Evolutionary conservation across 2,797 vertebrate species (phyloP).

Genomic region (Psittacula derbiana): DNA sequence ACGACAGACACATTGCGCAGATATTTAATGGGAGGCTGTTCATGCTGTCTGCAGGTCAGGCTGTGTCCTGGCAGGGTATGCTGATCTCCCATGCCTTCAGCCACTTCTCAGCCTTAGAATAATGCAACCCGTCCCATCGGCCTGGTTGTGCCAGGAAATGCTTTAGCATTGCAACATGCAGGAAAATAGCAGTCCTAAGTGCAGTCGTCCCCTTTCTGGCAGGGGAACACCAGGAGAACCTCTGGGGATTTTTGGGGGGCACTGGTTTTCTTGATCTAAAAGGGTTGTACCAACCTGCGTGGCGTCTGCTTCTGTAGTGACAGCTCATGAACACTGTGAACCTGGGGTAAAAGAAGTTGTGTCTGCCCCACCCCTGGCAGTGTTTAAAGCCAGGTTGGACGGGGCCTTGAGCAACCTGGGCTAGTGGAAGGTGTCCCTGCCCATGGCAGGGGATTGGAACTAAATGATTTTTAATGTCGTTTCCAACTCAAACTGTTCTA

Average conservation of each 20-base stretch:
- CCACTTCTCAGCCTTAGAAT: accelerated
- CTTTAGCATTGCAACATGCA: accelerated
- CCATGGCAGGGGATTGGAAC: neutral
- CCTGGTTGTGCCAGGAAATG: neutral
- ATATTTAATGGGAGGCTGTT: neutral
- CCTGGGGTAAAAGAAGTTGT: neutral
- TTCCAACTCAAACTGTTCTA: neutral
- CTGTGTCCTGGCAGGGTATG: neutral
- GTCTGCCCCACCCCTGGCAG: neutral
- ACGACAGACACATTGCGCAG: neutral
- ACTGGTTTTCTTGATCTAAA: neutral
- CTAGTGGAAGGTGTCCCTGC: neutral
- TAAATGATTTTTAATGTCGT: neutral
- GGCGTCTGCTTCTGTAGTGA: neutral
- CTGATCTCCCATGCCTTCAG: neutral
- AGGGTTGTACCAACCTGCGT: no score
- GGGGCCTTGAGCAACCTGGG: neutral
- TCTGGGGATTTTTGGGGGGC: neutral
- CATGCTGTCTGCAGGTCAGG: accelerated
- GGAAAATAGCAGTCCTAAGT: neutral
- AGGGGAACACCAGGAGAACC: neutral
- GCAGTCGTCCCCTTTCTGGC: neutral
- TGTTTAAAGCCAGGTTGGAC: neutral
- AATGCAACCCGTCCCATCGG: neutral
- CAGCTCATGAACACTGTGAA: accelerated